Evolutionary conservation across 1,140 invertebrate species (phyloP).

Genomic region (Diploscapter pachys): DNA sequence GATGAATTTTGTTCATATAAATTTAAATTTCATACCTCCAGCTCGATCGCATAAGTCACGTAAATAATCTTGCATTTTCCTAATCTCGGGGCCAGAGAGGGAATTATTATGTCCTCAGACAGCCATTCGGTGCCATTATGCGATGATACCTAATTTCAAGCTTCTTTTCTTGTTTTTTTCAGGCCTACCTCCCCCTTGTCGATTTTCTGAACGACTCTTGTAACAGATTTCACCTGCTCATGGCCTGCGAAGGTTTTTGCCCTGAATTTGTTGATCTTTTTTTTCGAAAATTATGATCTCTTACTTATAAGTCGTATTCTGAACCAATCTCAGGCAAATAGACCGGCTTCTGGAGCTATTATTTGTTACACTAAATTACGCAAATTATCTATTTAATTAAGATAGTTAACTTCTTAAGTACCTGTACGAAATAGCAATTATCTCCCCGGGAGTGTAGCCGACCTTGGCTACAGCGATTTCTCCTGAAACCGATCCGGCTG

Average conservation of each 20-base stretch:
- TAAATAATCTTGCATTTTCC: constrained; percentile 54
- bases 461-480: constrained; percentile 43
- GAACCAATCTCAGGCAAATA: constrained; percentile 38
- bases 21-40: constrained; percentile 37
- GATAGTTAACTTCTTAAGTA: neutral
- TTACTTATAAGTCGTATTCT: constrained; percentile 55
- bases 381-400: neutral
- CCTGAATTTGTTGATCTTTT: constrained; percentile 37
- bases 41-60: constrained; percentile 47
- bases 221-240: constrained; percentile 46
- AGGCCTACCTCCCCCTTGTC: constrained; percentile 22
- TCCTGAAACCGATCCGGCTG: constrained; percentile 42
- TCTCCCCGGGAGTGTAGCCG: constrained; percentile 57
- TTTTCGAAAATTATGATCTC: neutral
- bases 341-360: constrained; percentile 21
- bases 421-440: constrained; percentile 42
- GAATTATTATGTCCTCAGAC: constrained; percentile 42
- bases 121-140: constrained; percentile 19
- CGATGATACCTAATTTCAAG: constrained; percentile 4
- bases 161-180: constrained; percentile 25
- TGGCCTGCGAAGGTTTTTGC: constrained; percentile 56
- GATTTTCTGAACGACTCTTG: constrained; percentile 21
- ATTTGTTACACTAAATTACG: constrained; percentile 20
- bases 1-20: neutral
- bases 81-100: constrained; percentile 49